A percentile compares a stretch with the other conserved stretches of the same genome.
Evolutionary conservation across 1,140 invertebrate species (phyloP).

Genomic region (Colletes latitarsis): DNA sequence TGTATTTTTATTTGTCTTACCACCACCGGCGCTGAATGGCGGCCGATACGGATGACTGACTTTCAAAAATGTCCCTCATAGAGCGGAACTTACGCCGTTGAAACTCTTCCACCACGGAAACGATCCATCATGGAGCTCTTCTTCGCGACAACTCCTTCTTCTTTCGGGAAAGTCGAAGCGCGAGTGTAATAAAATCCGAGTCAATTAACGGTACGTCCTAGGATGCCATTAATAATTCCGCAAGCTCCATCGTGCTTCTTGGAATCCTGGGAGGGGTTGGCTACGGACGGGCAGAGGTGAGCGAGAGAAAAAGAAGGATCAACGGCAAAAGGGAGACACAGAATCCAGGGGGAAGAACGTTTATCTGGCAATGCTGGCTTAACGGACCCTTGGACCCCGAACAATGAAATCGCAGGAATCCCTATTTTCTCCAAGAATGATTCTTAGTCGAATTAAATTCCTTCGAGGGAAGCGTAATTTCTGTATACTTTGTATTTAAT

Average conservation of each 20-base stretch:
- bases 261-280: slow-evolving; percentile 48
- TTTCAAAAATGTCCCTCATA: slow-evolving; percentile 56
- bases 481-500: neutral
- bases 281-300: neutral
- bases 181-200: slow-evolving; percentile 75
- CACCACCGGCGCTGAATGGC: slow-evolving; percentile 39
- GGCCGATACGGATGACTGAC: slow-evolving; percentile 46
- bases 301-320: slow-evolving; percentile 29
- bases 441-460: neutral
- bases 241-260: slow-evolving; percentile 54
- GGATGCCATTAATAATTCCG: slow-evolving; percentile 73
- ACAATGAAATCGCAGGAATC: slow-evolving; percentile 16
- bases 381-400: slow-evolving; percentile 18
- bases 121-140: slow-evolving; percentile 49
- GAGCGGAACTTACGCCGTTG: slow-evolving; percentile 21
- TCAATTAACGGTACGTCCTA: slow-evolving; percentile 75
- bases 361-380: slow-evolving; percentile 36
- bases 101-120: slow-evolving; percentile 21
- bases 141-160: slow-evolving; percentile 55
- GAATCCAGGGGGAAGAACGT: slow-evolving; percentile 37
- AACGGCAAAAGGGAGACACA: slow-evolving; percentile 11
- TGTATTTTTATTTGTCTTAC: slow-evolving; percentile 53
- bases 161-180: slow-evolving; percentile 52
- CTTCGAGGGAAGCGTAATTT: neutral
- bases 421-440: neutral